Conservation (phyloP, 2,888 invertebrate species). For the Empis livida region DNA sequence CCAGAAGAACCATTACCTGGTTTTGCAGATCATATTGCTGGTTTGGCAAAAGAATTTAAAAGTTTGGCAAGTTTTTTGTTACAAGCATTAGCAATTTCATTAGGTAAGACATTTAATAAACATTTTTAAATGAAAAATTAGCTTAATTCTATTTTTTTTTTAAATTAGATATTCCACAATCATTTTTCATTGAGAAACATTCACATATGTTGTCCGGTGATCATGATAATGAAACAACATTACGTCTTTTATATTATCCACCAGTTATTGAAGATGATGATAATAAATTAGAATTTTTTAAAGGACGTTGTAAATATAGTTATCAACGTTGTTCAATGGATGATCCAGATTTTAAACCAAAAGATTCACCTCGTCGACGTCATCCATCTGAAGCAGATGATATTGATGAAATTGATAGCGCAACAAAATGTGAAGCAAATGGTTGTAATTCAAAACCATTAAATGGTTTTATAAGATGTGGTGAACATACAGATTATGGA, state of each 20-base stretch:
- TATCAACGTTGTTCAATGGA: constrained; percentile 34
- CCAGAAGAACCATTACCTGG: constrained; percentile 56
- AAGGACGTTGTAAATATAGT: constrained; percentile 34
- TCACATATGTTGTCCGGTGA: constrained; percentile 49
- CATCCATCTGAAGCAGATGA: constrained; percentile 13
- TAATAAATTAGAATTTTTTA: constrained; percentile 38
- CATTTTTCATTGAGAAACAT: constrained; percentile 50
- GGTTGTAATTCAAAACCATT: constrained; percentile 31
- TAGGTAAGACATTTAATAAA: no score
- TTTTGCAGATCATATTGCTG: constrained; percentile 50
- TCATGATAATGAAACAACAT: constrained; percentile 48
- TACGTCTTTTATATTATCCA: constrained; percentile 61
- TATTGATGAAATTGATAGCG: constrained; percentile 17
- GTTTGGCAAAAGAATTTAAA: constrained; percentile 55
- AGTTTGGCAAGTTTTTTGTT: constrained; percentile 50
- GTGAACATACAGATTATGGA: constrained; percentile 61
- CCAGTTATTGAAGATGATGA: constrained; percentile 49
- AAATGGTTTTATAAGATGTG: constrained; percentile 43
- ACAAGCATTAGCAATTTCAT: constrained; percentile 46
- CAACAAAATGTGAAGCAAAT: constrained; percentile 14
- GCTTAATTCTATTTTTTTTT: not conserved
- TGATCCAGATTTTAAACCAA: constrained; percentile 33
- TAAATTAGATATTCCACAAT: constrained; percentile 43
- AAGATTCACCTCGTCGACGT: constrained; percentile 22
- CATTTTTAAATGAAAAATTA: no score